These are phyloP conservation scores for Pelobates cultripes DNA, from an alignment of 2,797 vertebrate species.

Conservation along the genomic window DNA sequence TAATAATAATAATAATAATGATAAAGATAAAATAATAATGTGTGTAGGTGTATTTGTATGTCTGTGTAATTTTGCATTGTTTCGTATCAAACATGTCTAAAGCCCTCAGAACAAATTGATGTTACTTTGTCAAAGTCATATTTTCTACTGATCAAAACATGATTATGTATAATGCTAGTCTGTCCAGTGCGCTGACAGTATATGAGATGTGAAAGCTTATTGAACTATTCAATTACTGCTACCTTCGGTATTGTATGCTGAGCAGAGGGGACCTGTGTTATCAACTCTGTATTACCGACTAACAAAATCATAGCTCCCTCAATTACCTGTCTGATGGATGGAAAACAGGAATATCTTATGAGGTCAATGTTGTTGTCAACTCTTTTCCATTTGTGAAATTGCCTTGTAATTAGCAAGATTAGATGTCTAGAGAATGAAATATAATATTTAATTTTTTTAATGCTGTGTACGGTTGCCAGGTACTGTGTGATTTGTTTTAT, in stretches of 20 bases:
- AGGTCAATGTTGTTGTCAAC: slow-evolving; percentile 60
- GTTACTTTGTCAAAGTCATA: slow-evolving; percentile 72
- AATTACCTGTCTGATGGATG: slow-evolving; percentile 74
- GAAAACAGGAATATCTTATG: slow-evolving; percentile 68
- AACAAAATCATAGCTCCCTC: slow-evolving; percentile 74
- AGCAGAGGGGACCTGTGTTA: slow-evolving; percentile 64
- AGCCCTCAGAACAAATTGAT: slow-evolving; percentile 74
- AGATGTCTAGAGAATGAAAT: slow-evolving; percentile 57
- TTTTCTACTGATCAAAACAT: slow-evolving; percentile 81
- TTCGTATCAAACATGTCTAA: background rate
- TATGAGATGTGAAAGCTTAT: slow-evolving; percentile 77
- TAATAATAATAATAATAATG: no score
- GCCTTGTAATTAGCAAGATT: slow-evolving; percentile 70
- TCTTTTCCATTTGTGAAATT: slow-evolving; percentile 65
- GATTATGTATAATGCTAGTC: slow-evolving; percentile 70
- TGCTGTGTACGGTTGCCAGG: slow-evolving; percentile 27
- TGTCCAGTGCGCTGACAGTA: slow-evolving; percentile 65
- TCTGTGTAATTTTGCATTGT: no score
- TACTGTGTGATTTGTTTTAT: background rate
- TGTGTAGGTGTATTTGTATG: no score
- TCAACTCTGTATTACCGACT: slow-evolving; percentile 64
- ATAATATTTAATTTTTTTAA: slow-evolving; percentile 58
- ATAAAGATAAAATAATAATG: no score
- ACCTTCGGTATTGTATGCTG: slow-evolving; percentile 68
- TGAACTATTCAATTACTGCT: slow-evolving; percentile 77